These are phyloP conservation scores for Chondrilla cf. caribensis DNA, from an alignment of 37 sponge, comb jelly and placozoan genomes.

Conservation along the genomic window DNA sequence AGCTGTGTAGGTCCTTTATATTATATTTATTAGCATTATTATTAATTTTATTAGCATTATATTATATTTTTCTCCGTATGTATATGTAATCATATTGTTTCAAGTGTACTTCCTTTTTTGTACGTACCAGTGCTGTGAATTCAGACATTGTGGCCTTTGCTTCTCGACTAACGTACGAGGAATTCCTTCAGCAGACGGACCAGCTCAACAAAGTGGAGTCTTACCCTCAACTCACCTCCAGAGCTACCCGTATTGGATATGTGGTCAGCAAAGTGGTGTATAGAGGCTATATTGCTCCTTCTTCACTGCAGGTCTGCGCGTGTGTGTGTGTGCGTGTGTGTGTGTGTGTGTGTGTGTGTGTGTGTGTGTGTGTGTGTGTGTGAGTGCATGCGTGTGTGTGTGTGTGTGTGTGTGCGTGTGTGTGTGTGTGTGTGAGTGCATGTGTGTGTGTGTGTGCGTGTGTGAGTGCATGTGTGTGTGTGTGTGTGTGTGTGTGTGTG, in stretches of 20 bases:
- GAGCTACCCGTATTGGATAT: constrained; percentile 69
- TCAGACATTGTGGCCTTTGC: constrained; percentile 85
- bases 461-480: no score
- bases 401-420: neutral
- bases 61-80: no score
- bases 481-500: no score
- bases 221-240: constrained; percentile 57
- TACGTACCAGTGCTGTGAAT: constrained; percentile 39
- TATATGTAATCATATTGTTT: no score
- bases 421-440: no score
- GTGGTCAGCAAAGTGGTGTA: constrained; percentile 61
- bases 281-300: constrained; percentile 52
- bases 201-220: constrained; percentile 54
- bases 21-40: no score
- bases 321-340: constrained; percentile 4
- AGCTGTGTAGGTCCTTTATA: neutral
- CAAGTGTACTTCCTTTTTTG: no score
- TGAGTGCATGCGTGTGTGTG: neutral
- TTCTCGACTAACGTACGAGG: constrained; percentile 64
- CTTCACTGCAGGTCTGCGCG: constrained; percentile 34
- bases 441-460: no score
- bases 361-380: constrained; percentile 25
- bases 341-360: neutral
- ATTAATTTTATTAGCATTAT: no score
- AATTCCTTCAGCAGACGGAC: constrained; percentile 69